phyloP scores from a whole-genome alignment of 2,797 vertebrate genomes.

The Anomalospiza imberbis region DNA sequence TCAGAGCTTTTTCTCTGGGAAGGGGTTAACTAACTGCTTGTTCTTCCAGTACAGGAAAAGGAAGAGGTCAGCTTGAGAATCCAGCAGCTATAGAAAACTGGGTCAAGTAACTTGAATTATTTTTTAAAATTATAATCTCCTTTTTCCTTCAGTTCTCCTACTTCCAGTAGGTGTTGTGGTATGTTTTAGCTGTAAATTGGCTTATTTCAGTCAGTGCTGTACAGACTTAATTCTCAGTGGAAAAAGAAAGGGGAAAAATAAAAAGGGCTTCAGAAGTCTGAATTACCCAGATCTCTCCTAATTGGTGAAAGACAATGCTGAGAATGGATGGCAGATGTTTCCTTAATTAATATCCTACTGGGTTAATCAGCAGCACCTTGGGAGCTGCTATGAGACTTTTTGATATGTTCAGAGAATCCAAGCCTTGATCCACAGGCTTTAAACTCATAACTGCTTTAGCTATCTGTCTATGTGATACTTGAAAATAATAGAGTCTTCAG shows the following conservation, averaged over 20 bases:
- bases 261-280: slow-evolving; percentile 53
- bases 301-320: slow-evolving; percentile 72
- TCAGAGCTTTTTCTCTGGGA: not conserved
- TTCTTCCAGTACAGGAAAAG: not conserved
- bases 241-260: not conserved
- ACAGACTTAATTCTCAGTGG: slow-evolving; percentile 32
- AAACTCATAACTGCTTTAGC: slow-evolving; percentile 34
- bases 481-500: slow-evolving; percentile 44
- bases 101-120: slow-evolving; percentile 35
- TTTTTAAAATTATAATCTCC: slow-evolving; percentile 30
- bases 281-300: slow-evolving; percentile 65
- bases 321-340: slow-evolving; percentile 74
- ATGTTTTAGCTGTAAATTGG: slow-evolving; percentile 58
- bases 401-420: slow-evolving; percentile 68
- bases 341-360: slow-evolving; percentile 78
- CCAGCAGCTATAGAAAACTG: slow-evolving; percentile 17
- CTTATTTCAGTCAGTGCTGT: slow-evolving; percentile 30
- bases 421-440: slow-evolving; percentile 63
- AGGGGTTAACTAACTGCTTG: not conserved
- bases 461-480: slow-evolving; percentile 31
- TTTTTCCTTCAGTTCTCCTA: slow-evolving; percentile 13
- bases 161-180: slow-evolving; percentile 3
- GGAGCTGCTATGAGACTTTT: slow-evolving; percentile 65
- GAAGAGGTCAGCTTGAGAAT: not conserved
- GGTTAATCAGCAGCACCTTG: slow-evolving; percentile 75